phyloP scores from a whole-genome alignment of 2,888 invertebrate species.

The Trachelus iudaicus region DNA sequence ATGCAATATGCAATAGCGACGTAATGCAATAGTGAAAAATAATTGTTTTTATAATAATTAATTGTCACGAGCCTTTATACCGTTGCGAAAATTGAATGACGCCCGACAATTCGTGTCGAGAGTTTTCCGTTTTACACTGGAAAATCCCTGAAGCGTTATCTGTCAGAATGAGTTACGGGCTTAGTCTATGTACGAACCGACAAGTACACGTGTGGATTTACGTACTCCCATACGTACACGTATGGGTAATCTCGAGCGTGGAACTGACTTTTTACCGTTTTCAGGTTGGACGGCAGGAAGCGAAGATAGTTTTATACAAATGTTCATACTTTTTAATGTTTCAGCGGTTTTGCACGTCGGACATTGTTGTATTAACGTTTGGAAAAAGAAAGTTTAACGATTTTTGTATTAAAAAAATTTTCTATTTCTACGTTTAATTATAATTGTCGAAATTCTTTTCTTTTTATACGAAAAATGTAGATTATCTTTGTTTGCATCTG shows the following conservation, averaged over 20 bases:
- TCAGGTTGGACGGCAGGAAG: neutral
- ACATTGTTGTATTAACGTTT: neutral
- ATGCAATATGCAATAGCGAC: neutral
- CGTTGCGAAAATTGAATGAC: neutral
- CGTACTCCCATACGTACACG: neutral
- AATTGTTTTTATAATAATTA: neutral
- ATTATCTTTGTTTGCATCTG: neutral
- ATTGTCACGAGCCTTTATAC: neutral
- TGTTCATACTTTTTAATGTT: neutral
- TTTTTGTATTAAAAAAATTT: neutral
- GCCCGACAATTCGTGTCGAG: neutral
- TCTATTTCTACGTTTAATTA: neutral
- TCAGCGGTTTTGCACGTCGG: neutral
- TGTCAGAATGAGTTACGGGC: neutral
- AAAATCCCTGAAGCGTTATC: neutral
- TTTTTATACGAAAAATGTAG: neutral
- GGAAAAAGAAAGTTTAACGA: neutral
- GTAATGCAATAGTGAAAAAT: neutral
- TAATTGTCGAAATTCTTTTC: neutral
- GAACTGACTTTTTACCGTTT: neutral
- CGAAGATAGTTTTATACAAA: neutral
- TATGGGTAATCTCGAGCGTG: neutral
- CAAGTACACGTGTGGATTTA: neutral
- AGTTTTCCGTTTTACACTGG: neutral
- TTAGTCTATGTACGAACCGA: neutral